Evolutionary conservation across 2,888 invertebrate genomes (phyloP), one percentile per base, ranked within the genome.

Genomic region (Gasteruption jaculator): DNA sequence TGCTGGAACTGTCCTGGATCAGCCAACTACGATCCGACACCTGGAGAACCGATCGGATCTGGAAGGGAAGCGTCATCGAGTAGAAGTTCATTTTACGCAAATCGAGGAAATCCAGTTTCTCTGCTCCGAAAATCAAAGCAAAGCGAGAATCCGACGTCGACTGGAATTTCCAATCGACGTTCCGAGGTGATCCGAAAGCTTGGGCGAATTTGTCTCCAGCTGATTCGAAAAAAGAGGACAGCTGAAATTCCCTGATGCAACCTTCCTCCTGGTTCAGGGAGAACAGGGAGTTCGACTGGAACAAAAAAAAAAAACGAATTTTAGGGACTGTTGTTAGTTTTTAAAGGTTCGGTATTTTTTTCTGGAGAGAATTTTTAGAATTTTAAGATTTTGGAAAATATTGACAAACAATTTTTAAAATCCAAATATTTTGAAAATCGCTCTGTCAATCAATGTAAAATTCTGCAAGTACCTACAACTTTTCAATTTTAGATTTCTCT

Each of bases 1-100:
- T 58, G 37, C 46, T 54, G 5, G 44, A 41, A 16, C 50, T 57
- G 47, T 63, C 68, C 45, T 69, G 68, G n/a, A 72, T 38, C 10
- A 73, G 48, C 71, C 71, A 73, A 44, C 60, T 68, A 18, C 60
- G 56, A 10, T 53, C 44, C 1, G 65, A 61, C 3, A 66, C 48
- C 10, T 62, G 41, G 15, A 63, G 47, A 26, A 73, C 35, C 2
- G 68, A 63, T 16, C 60, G 52, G 12, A 73, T 53, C n/a, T 58
- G 48, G 33, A 65, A 63, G 6, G 73, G 72, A 15, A 73, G 31
- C n/a, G 43, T 53, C 41, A 73, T 52, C 12, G 63, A 58, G 38
- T 61, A 61, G 3, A 56, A 58, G 20, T 27, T 53, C 60, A 64
- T 52, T 2, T 49, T 54, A 22, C 56, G 48, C 20, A 73, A 45